Conservation (phyloP, 2,113 vertebrate genomes). For the Otis tarda region DNA sequence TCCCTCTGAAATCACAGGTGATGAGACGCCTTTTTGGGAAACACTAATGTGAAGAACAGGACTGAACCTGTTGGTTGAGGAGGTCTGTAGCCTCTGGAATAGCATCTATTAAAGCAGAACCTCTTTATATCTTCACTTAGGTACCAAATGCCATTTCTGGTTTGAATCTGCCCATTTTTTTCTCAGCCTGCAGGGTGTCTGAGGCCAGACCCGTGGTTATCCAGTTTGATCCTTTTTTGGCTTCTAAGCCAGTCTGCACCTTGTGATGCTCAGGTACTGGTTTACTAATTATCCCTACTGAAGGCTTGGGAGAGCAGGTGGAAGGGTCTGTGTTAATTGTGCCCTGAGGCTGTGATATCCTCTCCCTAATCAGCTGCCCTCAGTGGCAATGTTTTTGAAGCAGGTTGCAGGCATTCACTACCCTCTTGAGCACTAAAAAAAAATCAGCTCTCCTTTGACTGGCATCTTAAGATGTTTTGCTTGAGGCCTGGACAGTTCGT, state of each 20-base stretch:
- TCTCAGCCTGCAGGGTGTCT: not conserved
- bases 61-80: not conserved
- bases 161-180: not conserved
- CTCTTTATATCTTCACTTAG: not conserved
- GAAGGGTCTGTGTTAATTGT: conserved; percentile 69
- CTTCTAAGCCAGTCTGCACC: conserved; percentile 10
- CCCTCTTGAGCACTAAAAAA: conserved; percentile 26
- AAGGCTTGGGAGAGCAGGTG: conserved; percentile 57
- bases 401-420: not conserved
- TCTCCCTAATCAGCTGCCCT: conserved; percentile 51
- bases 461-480: not conserved
- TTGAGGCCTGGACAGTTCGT: not conserved
- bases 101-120: not conserved
- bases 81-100: not conserved
- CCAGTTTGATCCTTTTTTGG: not conserved
- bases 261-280: conserved; percentile 41
- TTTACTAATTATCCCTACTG: conserved; percentile 58
- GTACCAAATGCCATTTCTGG: not conserved
- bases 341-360: conserved; percentile 29
- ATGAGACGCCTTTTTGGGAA: not conserved
- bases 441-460: not conserved
- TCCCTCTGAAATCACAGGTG: not conserved
- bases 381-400: conserved; percentile 18
- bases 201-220: not conserved
- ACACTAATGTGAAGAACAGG: not conserved